phyloP scores from a whole-genome alignment of 2,888 invertebrate species.

The Nomada ferruginata region DNA sequence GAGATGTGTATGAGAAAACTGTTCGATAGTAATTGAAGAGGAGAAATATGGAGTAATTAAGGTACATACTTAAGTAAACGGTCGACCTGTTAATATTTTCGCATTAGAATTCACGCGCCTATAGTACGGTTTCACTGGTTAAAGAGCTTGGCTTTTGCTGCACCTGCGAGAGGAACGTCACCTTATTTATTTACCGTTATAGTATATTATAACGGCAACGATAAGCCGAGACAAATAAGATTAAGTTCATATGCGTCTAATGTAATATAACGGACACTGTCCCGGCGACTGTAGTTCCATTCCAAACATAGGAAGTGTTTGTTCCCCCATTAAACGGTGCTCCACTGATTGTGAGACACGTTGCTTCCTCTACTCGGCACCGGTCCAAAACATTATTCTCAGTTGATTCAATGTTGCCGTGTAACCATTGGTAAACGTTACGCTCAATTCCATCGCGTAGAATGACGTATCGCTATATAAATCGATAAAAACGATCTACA shows the following conservation, averaged over 20 bases:
- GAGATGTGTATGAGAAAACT: neutral
- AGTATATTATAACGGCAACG: conserved; percentile 49
- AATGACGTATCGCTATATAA: neutral
- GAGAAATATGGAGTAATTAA: neutral
- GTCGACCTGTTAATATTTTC: neutral
- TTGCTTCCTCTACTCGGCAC: conserved; percentile 51
- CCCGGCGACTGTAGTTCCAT: no score
- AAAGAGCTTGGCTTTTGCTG: conserved; percentile 14
- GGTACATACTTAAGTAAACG: no score
- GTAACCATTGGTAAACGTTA: conserved; percentile 13
- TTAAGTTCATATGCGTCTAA: conserved; percentile 49
- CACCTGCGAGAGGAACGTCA: conserved; percentile 3
- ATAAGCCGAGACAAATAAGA: conserved; percentile 53
- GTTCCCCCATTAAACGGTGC: conserved; percentile 34
- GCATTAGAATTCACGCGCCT: neutral
- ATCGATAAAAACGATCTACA: conserved; percentile 5
- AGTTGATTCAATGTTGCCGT: conserved; percentile 37
- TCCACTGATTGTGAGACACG: conserved; percentile 50
- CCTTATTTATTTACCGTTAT: conserved; percentile 53
- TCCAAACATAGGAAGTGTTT: conserved; percentile 42
- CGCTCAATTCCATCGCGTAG: neutral
- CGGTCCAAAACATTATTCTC: conserved; percentile 53
- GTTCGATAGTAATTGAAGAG: neutral
- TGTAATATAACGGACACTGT: conserved; percentile 57
- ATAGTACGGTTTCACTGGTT: conserved; percentile 7